phyloP scores from a whole-genome alignment of 2,113 vertebrate species.

The Zapus hudsonius region DNA sequence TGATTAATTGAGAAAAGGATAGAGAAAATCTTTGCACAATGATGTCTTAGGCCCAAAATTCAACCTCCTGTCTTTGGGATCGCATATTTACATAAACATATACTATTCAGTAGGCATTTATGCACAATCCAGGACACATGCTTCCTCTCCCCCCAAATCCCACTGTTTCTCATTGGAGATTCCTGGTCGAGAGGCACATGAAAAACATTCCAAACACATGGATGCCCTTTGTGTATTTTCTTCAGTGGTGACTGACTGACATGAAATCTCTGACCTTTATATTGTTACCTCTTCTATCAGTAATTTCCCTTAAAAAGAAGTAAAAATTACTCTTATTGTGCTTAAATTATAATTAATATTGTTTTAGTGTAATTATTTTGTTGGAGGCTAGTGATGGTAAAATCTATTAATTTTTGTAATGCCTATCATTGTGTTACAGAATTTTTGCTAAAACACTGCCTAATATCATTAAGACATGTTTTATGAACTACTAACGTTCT shows the following conservation, averaged over 20 bases:
- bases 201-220: not conserved
- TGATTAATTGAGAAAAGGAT: conserved; percentile 1
- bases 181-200: not conserved
- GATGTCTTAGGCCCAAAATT: not conserved
- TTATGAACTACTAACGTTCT: not conserved
- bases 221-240: not conserved
- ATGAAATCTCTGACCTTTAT: not conserved
- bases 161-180: not conserved
- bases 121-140: not conserved
- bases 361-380: conserved; percentile 7
- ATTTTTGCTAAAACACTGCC: not conserved
- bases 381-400: not conserved
- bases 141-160: not conserved
- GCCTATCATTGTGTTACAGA: not conserved
- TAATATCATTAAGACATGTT: not conserved
- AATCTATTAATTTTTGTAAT: not conserved
- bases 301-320: not conserved
- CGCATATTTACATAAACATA: not conserved
- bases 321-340: not conserved
- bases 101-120: not conserved
- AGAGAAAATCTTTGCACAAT: not conserved
- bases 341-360: conserved; percentile 39
- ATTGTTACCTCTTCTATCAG: not conserved
- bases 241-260: not conserved
- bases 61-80: not conserved